Evolutionary conservation across 1,140 invertebrate species (phyloP), one percentile per base, ranked within the genome.

Genomic region (Paramacrobiotus metropolitanus): DNA sequence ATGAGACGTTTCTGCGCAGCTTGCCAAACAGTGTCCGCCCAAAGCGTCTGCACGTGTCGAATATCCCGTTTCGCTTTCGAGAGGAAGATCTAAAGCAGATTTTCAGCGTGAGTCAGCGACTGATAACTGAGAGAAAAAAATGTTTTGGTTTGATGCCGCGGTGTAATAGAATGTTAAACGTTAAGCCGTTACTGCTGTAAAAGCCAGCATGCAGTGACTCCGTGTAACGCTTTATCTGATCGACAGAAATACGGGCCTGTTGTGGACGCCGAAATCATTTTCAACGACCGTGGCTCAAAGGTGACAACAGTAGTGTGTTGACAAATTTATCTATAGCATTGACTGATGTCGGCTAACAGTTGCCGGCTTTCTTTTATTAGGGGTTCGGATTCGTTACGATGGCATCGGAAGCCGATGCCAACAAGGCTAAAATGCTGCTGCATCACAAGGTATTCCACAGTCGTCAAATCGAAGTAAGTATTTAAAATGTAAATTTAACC

Each of bases 361-460:
- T 64, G 62, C 59, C 62, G 62, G 59, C 20, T 44, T 28, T 62
- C 62, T 29, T 64, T 64, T 64, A 80, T 83, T 73, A 80, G 78
- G 93, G 93, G 82, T 98, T 97, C 84, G 93, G 93, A 87, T 98
- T 98, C 89, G 92, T 98, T 85, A 98, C 93, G 83, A 97, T 97
- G 87, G 90, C 90, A 85, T 91, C 88, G 86, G 90, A 87, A 83
- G 84, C 83, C 81, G 93, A 97, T 83, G 93, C 94, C 79, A 92
- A 97, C 82, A 83, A 86, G 82, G 92, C 94, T 86, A 88, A 92
- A 83, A 89, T 95, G 82, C 87, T 92, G 84, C 86, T 97, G 82
- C 91, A 97, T 82, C 91, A 91, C 83, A 95, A 90, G 80, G 87
- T 96, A 84, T 90, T 97, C 85, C 93, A 97, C 85, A 93, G 94